Conservation (phyloP, 2,113 vertebrate species). For the Scartelaos histophorus region DNA sequence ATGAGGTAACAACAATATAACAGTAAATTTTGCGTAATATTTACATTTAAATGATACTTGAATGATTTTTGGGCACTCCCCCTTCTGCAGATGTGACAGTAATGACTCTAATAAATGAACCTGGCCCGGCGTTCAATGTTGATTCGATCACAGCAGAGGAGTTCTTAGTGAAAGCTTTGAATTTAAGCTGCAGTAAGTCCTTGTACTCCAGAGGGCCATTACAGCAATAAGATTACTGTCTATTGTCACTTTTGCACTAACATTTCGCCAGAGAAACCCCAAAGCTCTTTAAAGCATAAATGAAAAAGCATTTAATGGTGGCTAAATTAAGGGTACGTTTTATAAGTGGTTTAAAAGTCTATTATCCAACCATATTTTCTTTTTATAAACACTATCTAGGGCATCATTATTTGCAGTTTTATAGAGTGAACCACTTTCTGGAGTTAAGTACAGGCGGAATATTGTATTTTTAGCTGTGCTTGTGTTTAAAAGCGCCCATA, state of each 20-base stretch:
- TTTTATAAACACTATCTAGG: background rate
- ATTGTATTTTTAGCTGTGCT: too few relatives aligned
- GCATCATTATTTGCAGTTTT: background rate
- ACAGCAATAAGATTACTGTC: background rate
- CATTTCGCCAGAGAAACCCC: background rate
- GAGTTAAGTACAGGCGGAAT: background rate
- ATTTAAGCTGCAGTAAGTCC: conserved; percentile 32
- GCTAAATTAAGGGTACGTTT: background rate
- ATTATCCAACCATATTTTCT: background rate
- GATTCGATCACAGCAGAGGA: conserved; percentile 52
- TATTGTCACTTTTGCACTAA: background rate
- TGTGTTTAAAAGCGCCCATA: too few relatives aligned
- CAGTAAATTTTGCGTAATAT: too few relatives aligned
- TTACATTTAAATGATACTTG: too few relatives aligned
- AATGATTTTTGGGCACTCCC: too few relatives aligned
- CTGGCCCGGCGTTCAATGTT: conserved; percentile 33
- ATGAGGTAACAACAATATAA: too few relatives aligned
- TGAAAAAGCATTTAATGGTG: background rate
- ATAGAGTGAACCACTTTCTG: background rate
- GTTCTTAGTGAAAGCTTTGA: conserved; percentile 39
- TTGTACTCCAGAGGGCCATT: conserved; percentile 6
- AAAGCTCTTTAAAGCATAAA: background rate
- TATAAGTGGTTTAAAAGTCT: background rate
- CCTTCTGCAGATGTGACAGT: conserved; percentile 20
- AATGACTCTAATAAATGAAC: conserved; percentile 28